A percentile compares a stretch with the other conserved stretches of the same genome.
These are phyloP conservation scores for Caenorhabditis sinica DNA, from an alignment of 2,888 invertebrate genomes.

Conservation along the genomic window DNA sequence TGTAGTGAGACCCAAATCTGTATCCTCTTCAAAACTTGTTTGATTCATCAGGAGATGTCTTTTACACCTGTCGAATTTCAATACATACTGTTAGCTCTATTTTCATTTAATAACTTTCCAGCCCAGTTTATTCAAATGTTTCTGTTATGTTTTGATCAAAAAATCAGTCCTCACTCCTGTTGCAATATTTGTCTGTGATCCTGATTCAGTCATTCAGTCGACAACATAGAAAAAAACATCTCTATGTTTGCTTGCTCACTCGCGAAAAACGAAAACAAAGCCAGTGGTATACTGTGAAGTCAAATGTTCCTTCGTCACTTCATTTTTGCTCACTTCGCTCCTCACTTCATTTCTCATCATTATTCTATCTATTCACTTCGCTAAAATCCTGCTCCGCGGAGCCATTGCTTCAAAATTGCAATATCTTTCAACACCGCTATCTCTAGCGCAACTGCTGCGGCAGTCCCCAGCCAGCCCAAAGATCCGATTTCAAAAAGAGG, in stretches of 20 bases:
- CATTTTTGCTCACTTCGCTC: neutral
- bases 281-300: constrained; percentile 15
- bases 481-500: constrained; percentile 56
- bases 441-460: constrained; percentile 15
- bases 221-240: neutral
- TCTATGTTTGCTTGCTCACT: neutral
- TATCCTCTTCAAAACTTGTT: too few species aligned
- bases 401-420: constrained; percentile 38
- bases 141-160: neutral
- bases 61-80: too few species aligned
- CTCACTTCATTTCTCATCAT: neutral
- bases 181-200: neutral
- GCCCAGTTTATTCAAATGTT: too few species aligned
- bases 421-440: constrained; percentile 27
- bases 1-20: too few species aligned
- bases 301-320: constrained; percentile 9
- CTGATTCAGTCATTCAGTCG: neutral
- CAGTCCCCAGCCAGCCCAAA: neutral
- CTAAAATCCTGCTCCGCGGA: constrained; percentile 2
- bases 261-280: constrained; percentile 10
- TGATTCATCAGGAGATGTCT: too few species aligned
- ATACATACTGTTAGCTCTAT: too few species aligned
- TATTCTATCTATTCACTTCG: neutral
- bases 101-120: too few species aligned
- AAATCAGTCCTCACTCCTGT: neutral